Base-by-base conservation (phyloP, 2,797 vertebrate species). In the Dicrostonyx torquatus region DNA sequence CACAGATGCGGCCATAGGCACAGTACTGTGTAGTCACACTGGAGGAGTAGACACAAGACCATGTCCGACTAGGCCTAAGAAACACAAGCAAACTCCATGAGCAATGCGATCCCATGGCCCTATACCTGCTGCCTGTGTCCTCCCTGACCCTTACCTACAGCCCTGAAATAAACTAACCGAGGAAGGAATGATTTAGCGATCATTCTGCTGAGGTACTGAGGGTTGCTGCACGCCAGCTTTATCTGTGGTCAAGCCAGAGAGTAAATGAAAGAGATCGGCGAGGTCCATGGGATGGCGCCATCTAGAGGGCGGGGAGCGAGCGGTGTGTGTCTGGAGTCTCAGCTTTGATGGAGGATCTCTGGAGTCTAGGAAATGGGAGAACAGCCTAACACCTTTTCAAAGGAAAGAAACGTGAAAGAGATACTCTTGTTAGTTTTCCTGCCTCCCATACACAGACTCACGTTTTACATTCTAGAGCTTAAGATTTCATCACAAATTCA, bases 251-350 rank as follows among this genome's bases (percentile, higher is more conserved):
- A 5, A 45, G 37, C 40, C 83, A 24, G 48, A 37, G 87, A 53
- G 83, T 10, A 18, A 40, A 76, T 4, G 13, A 43, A 76, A 85
- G 45, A n/a, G 15, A 5, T 55, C 45, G 9, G 1, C 17, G 20
- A 24, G 48, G 10, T 29, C 40, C 93, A 3, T 13, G 48, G 18
- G 45, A 55, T 40, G 43, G 37, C 55, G 45, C 17, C 20, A n/a
- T 84, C 6, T 1, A 22, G 78, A 91, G 60, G 24, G 22, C 15
- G 12, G n/a, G 76, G 76, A 22, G 31, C 14, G 43, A 20, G 14
- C 0, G 4, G 4, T 5, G 22, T n/a, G 15, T 43, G 22, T 6
- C 13, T 43, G 7, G 18, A 17, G 18, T 31, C 2, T 24, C 24
- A 77, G 70, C 24, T 77, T 58, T n/a, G 15, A 10, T 45, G n/a